These are phyloP conservation scores for Silurus asotus DNA, from an alignment of 2,113 vertebrate genomes.

Conservation along the genomic window DNA sequence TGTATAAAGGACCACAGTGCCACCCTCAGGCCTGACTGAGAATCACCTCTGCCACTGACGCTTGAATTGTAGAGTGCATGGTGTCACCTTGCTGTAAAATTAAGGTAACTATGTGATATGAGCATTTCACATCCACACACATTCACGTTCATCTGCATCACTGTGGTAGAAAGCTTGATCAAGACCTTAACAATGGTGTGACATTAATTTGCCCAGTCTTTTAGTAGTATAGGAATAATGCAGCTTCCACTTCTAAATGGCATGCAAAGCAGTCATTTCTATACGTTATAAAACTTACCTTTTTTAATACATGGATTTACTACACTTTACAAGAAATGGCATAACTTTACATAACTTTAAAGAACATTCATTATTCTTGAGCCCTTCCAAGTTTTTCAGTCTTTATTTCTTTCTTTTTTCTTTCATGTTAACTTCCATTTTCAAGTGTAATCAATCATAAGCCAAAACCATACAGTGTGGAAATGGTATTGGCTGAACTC, in stretches of 20 bases:
- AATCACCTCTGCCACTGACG: neutral
- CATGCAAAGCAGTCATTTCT: neutral
- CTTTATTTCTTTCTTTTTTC: neutral
- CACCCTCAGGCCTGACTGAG: conserved; percentile 12
- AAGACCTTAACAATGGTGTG: neutral
- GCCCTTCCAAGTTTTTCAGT: neutral
- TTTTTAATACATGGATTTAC: no score
- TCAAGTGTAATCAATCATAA: neutral
- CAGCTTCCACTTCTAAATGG: neutral
- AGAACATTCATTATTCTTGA: neutral
- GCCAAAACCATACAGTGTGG: neutral
- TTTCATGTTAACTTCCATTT: neutral
- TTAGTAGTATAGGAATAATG: neutral
- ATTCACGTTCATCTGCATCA: neutral
- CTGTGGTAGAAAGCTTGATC: neutral
- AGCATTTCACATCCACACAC: neutral
- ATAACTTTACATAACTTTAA: neutral
- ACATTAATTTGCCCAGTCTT: neutral
- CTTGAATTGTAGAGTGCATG: neutral
- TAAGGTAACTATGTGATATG: no score
- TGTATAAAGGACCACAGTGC: neutral
- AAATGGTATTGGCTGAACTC: neutral
- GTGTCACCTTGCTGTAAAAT: neutral
- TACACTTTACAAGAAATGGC: neutral
- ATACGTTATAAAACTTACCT: neutral